Evolutionary conservation across 1,140 invertebrate species (phyloP).

Genomic region (Trachelipus rathkii): DNA sequence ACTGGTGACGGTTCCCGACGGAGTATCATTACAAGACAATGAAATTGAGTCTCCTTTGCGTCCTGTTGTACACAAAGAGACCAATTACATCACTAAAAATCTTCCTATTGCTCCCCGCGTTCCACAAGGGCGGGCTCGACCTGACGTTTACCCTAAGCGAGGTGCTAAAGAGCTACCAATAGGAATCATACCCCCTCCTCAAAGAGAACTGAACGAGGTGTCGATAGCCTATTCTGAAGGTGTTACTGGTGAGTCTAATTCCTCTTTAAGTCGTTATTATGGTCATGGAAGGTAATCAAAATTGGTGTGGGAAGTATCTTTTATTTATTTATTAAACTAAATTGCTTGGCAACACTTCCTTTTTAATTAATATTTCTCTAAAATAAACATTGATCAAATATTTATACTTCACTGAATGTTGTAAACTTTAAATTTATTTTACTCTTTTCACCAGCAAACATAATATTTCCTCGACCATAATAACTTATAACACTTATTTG

Average conservation of each 20-base stretch:
- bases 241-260: slow-evolving; percentile 1
- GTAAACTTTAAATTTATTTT: too few relatives aligned
- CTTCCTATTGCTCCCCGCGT: background rate
- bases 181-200: background rate
- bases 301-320: too few relatives aligned
- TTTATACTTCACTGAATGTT: too few relatives aligned
- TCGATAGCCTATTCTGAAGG: background rate
- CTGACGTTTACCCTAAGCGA: background rate
- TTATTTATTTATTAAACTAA: too few relatives aligned
- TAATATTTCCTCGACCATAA: too few relatives aligned
- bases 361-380: too few relatives aligned
- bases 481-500: too few relatives aligned
- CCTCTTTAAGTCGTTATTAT: background rate
- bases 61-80: background rate
- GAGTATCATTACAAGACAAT: background rate
- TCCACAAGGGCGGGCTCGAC: background rate
- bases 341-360: too few relatives aligned
- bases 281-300: background rate
- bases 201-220: background rate
- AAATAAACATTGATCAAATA: too few relatives aligned
- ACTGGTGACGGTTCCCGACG: background rate
- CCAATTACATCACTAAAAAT: slow-evolving; percentile 5
- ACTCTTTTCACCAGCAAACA: too few relatives aligned
- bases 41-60: background rate
- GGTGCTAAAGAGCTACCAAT: background rate